Percentiles rank a stretch among this genome's conserved stretches.
phyloP scores from a whole-genome alignment of 2,797 vertebrate species.

The Geotrypetes seraphini region DNA sequence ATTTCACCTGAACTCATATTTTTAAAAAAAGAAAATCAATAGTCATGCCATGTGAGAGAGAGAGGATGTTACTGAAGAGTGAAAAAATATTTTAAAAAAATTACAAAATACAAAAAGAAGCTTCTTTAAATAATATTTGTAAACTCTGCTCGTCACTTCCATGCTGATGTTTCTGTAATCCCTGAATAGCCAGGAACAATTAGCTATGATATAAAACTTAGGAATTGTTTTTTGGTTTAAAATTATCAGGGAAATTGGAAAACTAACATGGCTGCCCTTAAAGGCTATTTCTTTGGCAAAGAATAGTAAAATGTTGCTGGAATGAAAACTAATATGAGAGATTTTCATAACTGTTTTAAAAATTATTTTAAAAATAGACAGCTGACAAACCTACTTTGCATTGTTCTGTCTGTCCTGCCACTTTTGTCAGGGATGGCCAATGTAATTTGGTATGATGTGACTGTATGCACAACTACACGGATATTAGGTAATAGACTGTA shows the following conservation, averaged over 20 bases:
- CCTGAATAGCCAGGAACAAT: conserved; percentile 25
- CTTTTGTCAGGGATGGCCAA: conserved; percentile 36
- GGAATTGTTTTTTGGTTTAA: too few relatives aligned
- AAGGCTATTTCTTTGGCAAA: conserved; percentile 2
- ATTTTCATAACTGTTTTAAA: too few relatives aligned
- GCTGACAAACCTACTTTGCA: conserved; percentile 16
- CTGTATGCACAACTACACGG: conserved; percentile 37
- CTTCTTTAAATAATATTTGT: conserved; percentile 44
- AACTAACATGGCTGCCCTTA: too few relatives aligned
- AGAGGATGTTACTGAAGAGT: conserved; percentile 6
- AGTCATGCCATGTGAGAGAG: conserved; percentile 44
- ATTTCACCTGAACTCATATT: conserved; percentile 45
- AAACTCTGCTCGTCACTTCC: conserved; percentile 34
- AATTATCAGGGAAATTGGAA: conserved; percentile 13
- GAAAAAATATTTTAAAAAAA: conserved; percentile 33
- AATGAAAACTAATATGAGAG: conserved; percentile 11
- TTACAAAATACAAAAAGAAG: conserved; percentile 9
- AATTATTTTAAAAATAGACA: conserved; percentile 25
- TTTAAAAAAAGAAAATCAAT: conserved; percentile 45
- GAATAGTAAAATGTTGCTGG: conserved; percentile 25
- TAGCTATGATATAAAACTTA: too few relatives aligned
- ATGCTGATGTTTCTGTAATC: conserved; percentile 18
- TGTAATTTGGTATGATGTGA: conserved; percentile 19
- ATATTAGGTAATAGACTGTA: conserved; percentile 56
- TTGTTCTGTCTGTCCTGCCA: conserved; percentile 23